A percentile compares a stretch with the other conserved stretches of the same genome.
Conservation (phyloP, 2,888 invertebrate species). For the Cryptocephalus moraei region DNA sequence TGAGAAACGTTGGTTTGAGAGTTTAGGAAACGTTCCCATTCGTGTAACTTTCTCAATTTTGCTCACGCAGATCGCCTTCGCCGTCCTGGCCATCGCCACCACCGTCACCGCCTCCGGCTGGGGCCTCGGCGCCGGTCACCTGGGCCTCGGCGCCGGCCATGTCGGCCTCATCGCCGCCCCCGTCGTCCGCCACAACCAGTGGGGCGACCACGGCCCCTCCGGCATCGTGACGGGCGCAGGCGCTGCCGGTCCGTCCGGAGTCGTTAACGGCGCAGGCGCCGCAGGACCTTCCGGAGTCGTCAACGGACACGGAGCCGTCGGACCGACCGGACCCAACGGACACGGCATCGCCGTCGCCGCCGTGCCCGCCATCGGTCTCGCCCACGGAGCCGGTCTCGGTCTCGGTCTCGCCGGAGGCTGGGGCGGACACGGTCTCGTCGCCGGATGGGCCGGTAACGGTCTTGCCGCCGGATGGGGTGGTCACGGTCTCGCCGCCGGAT, state of each 20-base stretch:
- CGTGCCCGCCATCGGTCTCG: conserved; percentile 2
- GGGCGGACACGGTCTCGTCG: background rate
- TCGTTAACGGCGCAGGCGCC: conserved; percentile 10
- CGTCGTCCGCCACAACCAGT: conserved; percentile 3
- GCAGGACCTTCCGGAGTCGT: conserved; percentile 13
- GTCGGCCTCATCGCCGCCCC: conserved; percentile 5
- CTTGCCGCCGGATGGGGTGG: no score
- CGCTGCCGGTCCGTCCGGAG: conserved; percentile 11
- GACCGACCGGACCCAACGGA: conserved; percentile 14
- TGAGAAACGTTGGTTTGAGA: no score
- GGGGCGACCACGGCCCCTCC: conserved; percentile 7
- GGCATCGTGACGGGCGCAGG: conserved; percentile 9
- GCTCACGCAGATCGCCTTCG: conserved; percentile 6
- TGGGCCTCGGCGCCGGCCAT: background rate
- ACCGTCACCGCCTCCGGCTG: conserved; percentile 10
- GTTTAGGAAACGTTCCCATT: no score
- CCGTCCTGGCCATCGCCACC: conserved; percentile 10
- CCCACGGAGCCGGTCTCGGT: background rate
- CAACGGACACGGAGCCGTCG: conserved; percentile 14
- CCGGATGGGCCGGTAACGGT: background rate
- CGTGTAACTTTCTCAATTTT: no score
- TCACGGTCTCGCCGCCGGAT: background rate
- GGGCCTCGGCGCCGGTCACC: background rate
- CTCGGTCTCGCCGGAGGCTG: background rate
- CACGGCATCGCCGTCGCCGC: conserved; percentile 2